Conservation (phyloP, 2,888 invertebrate genomes). For the Onchidella celtica region DNA sequence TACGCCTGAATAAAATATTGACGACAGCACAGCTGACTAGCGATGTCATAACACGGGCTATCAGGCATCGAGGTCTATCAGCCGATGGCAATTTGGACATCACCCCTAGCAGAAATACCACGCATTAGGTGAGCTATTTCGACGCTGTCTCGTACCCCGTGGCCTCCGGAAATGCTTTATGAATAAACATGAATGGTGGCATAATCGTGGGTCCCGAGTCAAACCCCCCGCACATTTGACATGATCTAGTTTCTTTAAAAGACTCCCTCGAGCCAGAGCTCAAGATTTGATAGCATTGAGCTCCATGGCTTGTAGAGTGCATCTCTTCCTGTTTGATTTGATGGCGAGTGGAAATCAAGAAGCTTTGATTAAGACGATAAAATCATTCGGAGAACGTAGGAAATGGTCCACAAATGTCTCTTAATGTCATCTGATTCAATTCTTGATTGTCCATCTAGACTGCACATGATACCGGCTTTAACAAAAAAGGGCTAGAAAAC, state of each 20-base stretch:
- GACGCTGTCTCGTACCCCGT: conserved; percentile 32
- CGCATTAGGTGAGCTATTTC: conserved; percentile 44
- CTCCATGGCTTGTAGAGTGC: conserved; percentile 1
- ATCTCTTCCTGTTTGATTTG: conserved; percentile 3
- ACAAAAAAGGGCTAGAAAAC: no score
- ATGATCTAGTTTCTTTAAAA: conserved; percentile 49
- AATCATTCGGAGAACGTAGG: no score
- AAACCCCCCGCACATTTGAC: conserved; percentile 41
- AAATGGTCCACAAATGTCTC: no score
- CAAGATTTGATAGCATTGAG: conserved; percentile 25
- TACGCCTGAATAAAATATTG: conserved; percentile 39
- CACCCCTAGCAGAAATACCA: conserved; percentile 17
- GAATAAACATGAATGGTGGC: conserved; percentile 48
- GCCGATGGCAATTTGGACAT: conserved; percentile 44
- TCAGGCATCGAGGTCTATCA: conserved; percentile 31
- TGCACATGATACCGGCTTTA: no score
- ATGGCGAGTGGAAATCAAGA: background rate
- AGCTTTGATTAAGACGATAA: background rate
- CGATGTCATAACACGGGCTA: conserved; percentile 42
- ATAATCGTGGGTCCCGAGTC: conserved; percentile 37
- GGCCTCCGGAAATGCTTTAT: conserved; percentile 41
- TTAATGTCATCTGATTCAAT: no score
- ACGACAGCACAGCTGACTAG: conserved; percentile 26
- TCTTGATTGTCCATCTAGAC: no score
- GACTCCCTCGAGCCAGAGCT: conserved; percentile 31